Conservation (phyloP, 2,888 invertebrate genomes). For the Bugula neritina region DNA sequence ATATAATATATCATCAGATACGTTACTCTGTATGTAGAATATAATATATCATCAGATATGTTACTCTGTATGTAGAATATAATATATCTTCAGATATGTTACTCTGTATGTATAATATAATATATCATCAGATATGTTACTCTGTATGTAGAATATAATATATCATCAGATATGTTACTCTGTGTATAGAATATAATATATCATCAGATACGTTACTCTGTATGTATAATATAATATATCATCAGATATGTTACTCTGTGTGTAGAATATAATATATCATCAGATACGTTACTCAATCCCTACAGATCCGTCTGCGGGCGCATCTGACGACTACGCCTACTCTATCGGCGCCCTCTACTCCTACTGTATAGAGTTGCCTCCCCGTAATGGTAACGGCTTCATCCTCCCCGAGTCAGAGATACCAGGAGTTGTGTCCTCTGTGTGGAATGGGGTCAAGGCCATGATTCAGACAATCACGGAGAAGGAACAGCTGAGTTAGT, state of each 20-base stretch:
- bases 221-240: neutral
- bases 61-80: neutral
- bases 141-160: neutral
- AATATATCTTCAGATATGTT: neutral
- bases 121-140: neutral
- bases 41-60: slow-evolving; percentile 6
- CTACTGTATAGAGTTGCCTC: slow-evolving; percentile 14
- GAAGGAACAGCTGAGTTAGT: neutral
- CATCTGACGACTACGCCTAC: slow-evolving; percentile 18
- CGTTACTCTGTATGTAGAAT: neutral
- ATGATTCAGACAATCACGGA: neutral
- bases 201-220: slow-evolving; percentile 1
- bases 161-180: neutral
- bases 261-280: neutral
- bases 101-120: neutral
- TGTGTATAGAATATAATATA: neutral
- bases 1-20: neutral
- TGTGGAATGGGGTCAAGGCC: slow-evolving; percentile 12
- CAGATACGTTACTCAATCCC: neutral
- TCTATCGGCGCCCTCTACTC: neutral
- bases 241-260: slow-evolving; percentile 7
- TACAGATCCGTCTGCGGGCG: slow-evolving; percentile 6
- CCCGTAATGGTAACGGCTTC: slow-evolving; percentile 2
- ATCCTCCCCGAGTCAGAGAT: neutral
- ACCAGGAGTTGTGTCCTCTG: slow-evolving; percentile 14